Percentiles rank a stretch among this genome's conserved stretches.
phyloP scores from a whole-genome alignment of 2,797 vertebrate species.

The Enteromius argenteus region DNA sequence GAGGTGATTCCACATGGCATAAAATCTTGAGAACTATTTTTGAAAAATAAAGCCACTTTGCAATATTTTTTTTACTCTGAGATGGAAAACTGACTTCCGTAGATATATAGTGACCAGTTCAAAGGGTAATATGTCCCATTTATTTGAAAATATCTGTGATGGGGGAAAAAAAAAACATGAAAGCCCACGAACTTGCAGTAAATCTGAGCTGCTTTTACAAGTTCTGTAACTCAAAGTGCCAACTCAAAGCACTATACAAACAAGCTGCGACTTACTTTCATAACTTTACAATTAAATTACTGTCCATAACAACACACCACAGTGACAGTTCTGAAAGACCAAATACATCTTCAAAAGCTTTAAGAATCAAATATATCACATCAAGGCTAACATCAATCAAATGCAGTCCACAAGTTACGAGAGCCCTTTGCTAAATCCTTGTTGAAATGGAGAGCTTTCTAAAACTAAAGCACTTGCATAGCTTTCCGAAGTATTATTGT shows the following conservation, averaged over 20 bases:
- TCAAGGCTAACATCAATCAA: neutral
- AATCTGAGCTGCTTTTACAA: slow-evolving; percentile 44
- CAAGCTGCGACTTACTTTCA: slow-evolving; percentile 41
- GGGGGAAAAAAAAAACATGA: slow-evolving; percentile 8
- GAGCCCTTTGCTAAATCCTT: slow-evolving; percentile 35
- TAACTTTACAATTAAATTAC: slow-evolving; percentile 39
- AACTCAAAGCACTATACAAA: slow-evolving; percentile 41
- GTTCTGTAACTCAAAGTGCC: slow-evolving; percentile 50
- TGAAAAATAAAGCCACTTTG: neutral
- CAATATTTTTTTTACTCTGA: neutral
- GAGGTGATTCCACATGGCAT: neutral
- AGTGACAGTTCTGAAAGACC: slow-evolving; percentile 24
- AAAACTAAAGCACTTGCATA: slow-evolving; percentile 37
- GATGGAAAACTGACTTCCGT: slow-evolving; percentile 36
- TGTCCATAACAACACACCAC: slow-evolving; percentile 27
- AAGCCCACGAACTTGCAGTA: slow-evolving; percentile 21
- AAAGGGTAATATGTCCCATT: slow-evolving; percentile 41
- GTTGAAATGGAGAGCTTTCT: slow-evolving; percentile 40
- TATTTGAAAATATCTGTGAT: slow-evolving; percentile 37
- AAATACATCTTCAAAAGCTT: slow-evolving; percentile 29
- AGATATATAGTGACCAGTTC: slow-evolving; percentile 49
- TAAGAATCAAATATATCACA: slow-evolving; percentile 14
- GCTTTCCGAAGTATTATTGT: slow-evolving; percentile 50
- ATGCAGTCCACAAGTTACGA: neutral
- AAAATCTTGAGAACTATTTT: neutral